A percentile compares a stretch with the other conserved stretches of the same genome.
These are phyloP conservation scores for Ictalurus punctatus DNA, from an alignment of 2,113 vertebrate species.

Conservation along the genomic window DNA sequence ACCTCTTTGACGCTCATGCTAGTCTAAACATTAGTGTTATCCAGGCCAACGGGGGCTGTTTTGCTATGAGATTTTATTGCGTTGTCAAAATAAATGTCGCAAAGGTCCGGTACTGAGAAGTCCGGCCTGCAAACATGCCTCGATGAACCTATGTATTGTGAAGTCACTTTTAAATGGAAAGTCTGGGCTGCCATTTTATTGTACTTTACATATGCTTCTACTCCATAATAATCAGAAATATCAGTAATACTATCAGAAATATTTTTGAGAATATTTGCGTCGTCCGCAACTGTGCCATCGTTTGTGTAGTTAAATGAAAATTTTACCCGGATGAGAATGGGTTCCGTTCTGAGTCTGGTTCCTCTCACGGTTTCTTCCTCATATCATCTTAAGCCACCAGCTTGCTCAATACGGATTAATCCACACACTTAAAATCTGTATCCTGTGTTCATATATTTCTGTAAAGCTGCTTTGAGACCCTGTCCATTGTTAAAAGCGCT, in stretches of 20 bases:
- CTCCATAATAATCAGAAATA: constrained; percentile 10
- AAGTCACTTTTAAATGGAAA: not conserved
- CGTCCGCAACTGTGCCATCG: not conserved
- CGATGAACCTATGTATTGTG: not conserved
- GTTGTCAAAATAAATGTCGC: constrained; percentile 49
- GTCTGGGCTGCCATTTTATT: not conserved
- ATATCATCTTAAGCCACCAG: too few relatives aligned
- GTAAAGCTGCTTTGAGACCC: too few relatives aligned
- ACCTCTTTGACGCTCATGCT: constrained; percentile 25
- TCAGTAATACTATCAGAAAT: not conserved
- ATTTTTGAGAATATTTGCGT: not conserved
- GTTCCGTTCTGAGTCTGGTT: too few relatives aligned
- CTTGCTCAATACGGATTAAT: too few relatives aligned
- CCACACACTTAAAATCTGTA: too few relatives aligned
- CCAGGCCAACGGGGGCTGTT: constrained; percentile 35
- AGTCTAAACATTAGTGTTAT: constrained; percentile 41
- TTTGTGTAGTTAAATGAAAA: not conserved
- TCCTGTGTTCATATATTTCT: too few relatives aligned
- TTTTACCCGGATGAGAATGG: not conserved
- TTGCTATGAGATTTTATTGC: constrained; percentile 39
- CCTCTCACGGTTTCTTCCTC: too few relatives aligned
- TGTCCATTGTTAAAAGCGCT: too few relatives aligned
- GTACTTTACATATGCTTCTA: not conserved
- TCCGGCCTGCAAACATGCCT: not conserved
- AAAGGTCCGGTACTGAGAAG: not conserved